Base-by-base conservation (phyloP, 2,888 invertebrate genomes). In the Lepidonotus clava region DNA sequence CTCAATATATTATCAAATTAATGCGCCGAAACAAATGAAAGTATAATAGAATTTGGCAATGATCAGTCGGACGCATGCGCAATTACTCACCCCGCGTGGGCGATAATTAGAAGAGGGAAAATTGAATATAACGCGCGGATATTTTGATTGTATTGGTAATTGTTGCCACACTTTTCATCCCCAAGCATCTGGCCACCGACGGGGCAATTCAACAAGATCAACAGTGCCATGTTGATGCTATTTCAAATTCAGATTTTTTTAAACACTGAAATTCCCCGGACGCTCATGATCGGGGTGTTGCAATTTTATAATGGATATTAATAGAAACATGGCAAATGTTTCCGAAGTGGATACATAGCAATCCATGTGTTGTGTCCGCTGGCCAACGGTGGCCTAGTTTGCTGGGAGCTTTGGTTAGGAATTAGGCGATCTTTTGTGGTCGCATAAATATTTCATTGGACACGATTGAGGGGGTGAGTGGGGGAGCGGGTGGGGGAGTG, bases 81-180 rank as follows among this genome's bases (percentile, higher is more conserved):
- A 51, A 80, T 80, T 80, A 80, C 28, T 80, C 80, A 24, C 46
- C 46, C 80, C 24, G 80, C 8, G 14, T 14, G 21, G 46, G 32
- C 24, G 46, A 80, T 80, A 46, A 80, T 80, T 80, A 80, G 80
- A 80, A 18, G 46, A 41, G 32, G 80, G 46, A 28, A 51, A 80
- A 80, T 46, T 41, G 41, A 51, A 80, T 80, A 80, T 80, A 80
- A 80, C 51, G 80, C 80, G 28, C 8, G 28, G 80, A 80, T 80
- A 80, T 80, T 80, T 80, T 80, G 80, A 80, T 80, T 80, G 80
- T 80, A 46, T 80, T 80, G 80, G 51, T 80, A 80, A 80, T 80
- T 80, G 80, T 80, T 46, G 41, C 80, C 46, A 80, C 46, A 28
- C 46, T 24, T 46, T 46, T 80, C 80, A 32, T 6, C 28, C 34